Evolutionary conservation across 2,113 vertebrate genomes (phyloP), one percentile per base, ranked within the genome.

Genomic region (Cynocephalus volans): DNA sequence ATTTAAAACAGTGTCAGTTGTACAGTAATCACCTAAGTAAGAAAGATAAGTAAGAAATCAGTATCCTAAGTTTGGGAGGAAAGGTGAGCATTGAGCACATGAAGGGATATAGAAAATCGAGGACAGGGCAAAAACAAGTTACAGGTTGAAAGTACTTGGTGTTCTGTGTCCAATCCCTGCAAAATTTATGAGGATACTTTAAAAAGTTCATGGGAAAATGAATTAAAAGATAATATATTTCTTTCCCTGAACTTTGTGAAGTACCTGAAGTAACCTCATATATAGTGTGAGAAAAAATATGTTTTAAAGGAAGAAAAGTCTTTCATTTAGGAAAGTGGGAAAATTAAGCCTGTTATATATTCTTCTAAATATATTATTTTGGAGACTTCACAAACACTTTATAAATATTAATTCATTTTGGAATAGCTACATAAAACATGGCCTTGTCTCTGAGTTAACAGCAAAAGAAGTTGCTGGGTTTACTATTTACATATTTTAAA

Each of bases 101-200:
- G 28, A 62, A 41, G 28, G 33, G n/a, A 69, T 76, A 65, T 12
- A 75, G 73, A 75, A 76, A 88, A 91, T 62, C 41, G 83, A 69
- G 67, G 36, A 64, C 6, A 87, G 41, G 12, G 36, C 26, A 58
- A 52, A 87, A 90, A 28, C 19, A 72, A 92, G 41, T 96, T 70
- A 60, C 10, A 76, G 21, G 52, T 56, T 88, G 28, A 89, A 89
- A 86, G 31, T 48, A 50, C 58, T 82, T 70, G 41, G 45, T 92
- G 36, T 73, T 95, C 24, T 86, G 9, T 89, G 48, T 70, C 60
- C 54, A 72, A 93, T 87, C 14, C 52, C n/a, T 93, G 86, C 87
- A 54, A 72, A 54, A 11, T 41, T 23, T 9, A 64, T 28, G 41
- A 41, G 41, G 41, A 41, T 41, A 41, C 41, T 41, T 41, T 41